Evolutionary conservation across 2,113 vertebrate species (phyloP), one percentile per base, ranked within the genome.

Genomic region (Larimichthys polyactis): DNA sequence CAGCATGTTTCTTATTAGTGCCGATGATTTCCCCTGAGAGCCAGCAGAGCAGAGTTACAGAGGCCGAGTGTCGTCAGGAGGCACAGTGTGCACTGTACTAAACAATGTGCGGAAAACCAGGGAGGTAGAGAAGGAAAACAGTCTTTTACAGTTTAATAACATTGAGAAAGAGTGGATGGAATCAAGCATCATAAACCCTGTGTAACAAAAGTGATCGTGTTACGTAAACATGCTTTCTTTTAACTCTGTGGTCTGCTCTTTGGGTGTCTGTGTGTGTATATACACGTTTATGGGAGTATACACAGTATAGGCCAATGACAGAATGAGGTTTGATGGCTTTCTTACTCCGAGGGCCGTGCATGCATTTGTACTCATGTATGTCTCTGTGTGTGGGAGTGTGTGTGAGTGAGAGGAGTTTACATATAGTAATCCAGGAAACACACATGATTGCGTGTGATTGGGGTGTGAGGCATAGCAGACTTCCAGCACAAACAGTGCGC

Each of bases 1-100:
- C 71, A 65, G 80, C 87, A 90, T 94, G 93, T 93, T 95, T 95
- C 90, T 79, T 78, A 95, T 95, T 95, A 94, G 86, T 44, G 83
- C 67, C 0, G 69, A 75, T 91, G 80, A 92, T 93, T 94, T 94
- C 92, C 90, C 90, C 27, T 54, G 80, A 88, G 93, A 93, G 67
- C 81, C 81, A 29, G 58, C 71, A 55, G 83, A 87, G 89, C 79
- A 71, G 82, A 79, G 86, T 80, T 84, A 71, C 86, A 88, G 82
- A 92, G 89, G 84, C 83, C 27, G 54, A 83, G 88, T 94, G 93
- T 94, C 86, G 84, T 91, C 92, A 92, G 83, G 88, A 90, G 86
- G 84, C 82, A 76, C 82, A 87, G 82, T 75, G 81, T 93, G 93
- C 71, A 64, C 87, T 81, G 78, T 85, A 57, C 78, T 68, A 80